phyloP scores from a whole-genome alignment of 2,113 vertebrate species.

The Lepus americanus region DNA sequence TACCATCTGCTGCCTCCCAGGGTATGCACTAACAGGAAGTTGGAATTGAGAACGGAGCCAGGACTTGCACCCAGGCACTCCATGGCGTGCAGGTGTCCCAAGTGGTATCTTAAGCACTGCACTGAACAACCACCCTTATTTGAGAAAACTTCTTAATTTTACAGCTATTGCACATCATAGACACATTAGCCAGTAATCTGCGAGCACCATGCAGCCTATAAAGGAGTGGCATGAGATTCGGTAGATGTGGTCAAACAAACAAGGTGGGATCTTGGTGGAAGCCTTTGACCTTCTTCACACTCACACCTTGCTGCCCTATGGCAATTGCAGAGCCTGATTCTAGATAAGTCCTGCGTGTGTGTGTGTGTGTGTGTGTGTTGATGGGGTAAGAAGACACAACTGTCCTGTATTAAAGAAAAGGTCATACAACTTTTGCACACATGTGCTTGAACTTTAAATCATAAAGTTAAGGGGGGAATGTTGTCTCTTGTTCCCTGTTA shows the following conservation, averaged over 20 bases:
- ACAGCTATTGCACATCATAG: neutral
- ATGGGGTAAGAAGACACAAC: neutral
- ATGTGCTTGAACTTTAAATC: constrained; percentile 12
- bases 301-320: neutral
- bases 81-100: too few species aligned
- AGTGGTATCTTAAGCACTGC: too few species aligned
- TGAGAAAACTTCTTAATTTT: neutral
- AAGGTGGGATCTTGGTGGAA: neutral
- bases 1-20: too few species aligned
- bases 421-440: neutral
- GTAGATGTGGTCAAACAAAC: neutral
- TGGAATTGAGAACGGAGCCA: too few species aligned
- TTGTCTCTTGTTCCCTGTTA: neutral
- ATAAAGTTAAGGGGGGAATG: neutral
- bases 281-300: neutral
- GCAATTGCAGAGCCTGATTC: neutral
- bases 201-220: neutral
- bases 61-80: too few species aligned
- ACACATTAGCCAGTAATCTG: neutral
- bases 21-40: too few species aligned
- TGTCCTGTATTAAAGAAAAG: neutral
- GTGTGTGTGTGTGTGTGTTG: neutral
- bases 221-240: neutral
- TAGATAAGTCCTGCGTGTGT: neutral
- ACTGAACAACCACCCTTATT: too few species aligned